Conservation (phyloP, 1,140 invertebrate species). For the Amyelois transitella region DNA sequence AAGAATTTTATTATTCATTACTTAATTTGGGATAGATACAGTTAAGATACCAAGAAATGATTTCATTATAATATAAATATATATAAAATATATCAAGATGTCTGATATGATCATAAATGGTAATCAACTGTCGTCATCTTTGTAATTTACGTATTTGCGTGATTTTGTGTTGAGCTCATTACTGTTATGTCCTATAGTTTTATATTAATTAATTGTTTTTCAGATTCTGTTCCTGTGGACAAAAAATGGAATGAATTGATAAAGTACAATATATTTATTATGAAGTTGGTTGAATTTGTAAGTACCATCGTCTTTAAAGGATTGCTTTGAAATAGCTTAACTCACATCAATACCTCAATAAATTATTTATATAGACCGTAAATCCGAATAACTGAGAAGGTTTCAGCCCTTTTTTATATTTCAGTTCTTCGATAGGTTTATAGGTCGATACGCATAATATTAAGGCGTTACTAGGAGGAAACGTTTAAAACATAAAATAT, state of each 20-base stretch:
- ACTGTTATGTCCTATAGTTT: too few species aligned
- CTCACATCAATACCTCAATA: neutral
- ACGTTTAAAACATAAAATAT: too few species aligned
- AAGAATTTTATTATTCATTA: neutral
- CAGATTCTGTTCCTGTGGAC: constrained; percentile 62
- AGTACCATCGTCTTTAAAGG: constrained; percentile 28
- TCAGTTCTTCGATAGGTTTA: too few species aligned
- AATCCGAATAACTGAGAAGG: too few species aligned
- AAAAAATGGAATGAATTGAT: constrained; percentile 66
- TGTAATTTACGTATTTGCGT: too few species aligned
- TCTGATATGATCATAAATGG: constrained; percentile 69
- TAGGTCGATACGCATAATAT: too few species aligned
- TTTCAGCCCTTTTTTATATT: too few species aligned
- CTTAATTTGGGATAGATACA: neutral
- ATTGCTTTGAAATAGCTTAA: neutral
- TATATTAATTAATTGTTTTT: constrained; percentile 13
- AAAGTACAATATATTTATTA: constrained; percentile 66
- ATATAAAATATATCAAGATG: constrained; percentile 24
- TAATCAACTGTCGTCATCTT: constrained; percentile 14
- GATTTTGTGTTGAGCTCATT: too few species aligned
- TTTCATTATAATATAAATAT: neutral
- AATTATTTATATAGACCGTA: too few species aligned
- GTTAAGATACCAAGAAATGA: neutral
- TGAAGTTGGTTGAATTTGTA: constrained; percentile 68
- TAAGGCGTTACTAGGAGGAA: too few species aligned